Evolutionary conservation across 2,797 vertebrate genomes (phyloP).

Genomic region (Sebastes diaconus): DNA sequence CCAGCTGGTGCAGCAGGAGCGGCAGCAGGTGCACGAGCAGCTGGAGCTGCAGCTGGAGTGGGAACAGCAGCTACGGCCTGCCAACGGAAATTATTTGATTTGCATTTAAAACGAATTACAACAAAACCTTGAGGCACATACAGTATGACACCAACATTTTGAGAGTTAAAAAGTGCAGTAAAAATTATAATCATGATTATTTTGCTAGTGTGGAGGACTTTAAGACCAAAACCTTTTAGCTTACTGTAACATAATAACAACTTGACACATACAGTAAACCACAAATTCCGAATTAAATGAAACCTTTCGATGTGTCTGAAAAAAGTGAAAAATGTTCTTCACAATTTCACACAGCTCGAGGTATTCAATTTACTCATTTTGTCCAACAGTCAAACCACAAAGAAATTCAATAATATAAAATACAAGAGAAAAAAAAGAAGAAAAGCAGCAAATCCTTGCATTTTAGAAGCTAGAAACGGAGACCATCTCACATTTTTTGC

Average conservation of each 20-base stretch:
- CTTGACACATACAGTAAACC: not conserved
- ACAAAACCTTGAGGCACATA: not conserved
- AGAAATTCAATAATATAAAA: not conserved
- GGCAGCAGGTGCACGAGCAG: slow-evolving; percentile 57
- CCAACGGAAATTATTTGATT: not conserved
- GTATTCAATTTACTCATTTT: not conserved
- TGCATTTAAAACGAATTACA: not conserved
- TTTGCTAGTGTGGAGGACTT: not conserved
- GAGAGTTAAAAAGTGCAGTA: not conserved
- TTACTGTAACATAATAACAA: not conserved
- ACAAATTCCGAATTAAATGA: not conserved
- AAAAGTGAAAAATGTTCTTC: not conserved
- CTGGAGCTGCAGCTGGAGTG: slow-evolving; percentile 61
- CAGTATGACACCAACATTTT: not conserved
- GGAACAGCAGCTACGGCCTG: slow-evolving; percentile 68
- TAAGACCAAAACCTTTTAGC: not conserved
- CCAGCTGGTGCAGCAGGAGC: slow-evolving; percentile 80
- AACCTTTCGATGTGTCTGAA: not conserved
- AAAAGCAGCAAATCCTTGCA: not conserved
- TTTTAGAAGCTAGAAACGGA: too few species aligned
- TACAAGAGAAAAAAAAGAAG: not conserved
- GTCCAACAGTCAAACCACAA: not conserved
- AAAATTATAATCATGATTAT: not conserved
- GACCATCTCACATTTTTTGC: not conserved
- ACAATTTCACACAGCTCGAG: not conserved